Percentiles rank a stretch among this genome's conserved stretches.
These are phyloP conservation scores for Mythimna vitellina DNA, from an alignment of 2,888 invertebrate genomes.

Conservation along the genomic window DNA sequence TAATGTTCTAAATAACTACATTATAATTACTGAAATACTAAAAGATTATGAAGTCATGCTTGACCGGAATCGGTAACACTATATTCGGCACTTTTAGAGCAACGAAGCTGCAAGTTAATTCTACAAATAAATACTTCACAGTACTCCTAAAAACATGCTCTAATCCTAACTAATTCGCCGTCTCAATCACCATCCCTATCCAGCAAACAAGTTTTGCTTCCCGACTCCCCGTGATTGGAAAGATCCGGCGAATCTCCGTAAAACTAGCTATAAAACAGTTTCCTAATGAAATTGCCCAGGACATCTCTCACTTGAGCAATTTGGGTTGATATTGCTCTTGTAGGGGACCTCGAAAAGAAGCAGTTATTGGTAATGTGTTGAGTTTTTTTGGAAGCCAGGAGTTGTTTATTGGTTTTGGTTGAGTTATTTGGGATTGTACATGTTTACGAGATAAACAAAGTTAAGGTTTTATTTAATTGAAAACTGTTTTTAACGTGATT, in stretches of 20 bases:
- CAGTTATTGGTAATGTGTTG: slow-evolving; percentile 21
- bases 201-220: slow-evolving; percentile 27
- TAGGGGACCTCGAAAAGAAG: slow-evolving; percentile 42
- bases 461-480: too few species aligned
- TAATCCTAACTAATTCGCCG: background rate
- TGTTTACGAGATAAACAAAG: too few species aligned
- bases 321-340: slow-evolving; percentile 64
- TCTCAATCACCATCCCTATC: slow-evolving; percentile 9
- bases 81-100: too few species aligned
- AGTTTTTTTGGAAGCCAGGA: slow-evolving; percentile 8
- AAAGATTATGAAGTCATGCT: too few species aligned
- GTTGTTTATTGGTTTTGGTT: background rate
- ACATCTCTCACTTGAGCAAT: slow-evolving; percentile 64
- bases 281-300: slow-evolving; percentile 73
- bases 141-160: background rate
- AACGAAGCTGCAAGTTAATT: background rate
- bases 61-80: too few species aligned
- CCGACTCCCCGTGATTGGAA: slow-evolving; percentile 65
- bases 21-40: too few species aligned
- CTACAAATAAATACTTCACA: background rate
- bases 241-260: slow-evolving; percentile 59
- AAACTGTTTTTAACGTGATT: too few species aligned
- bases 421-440: background rate
- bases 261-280: slow-evolving; percentile 72
- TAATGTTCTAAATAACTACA: too few species aligned